Evolutionary conservation across 1,140 invertebrate species (phyloP).

Genomic region (Zaprionus africanus): DNA sequence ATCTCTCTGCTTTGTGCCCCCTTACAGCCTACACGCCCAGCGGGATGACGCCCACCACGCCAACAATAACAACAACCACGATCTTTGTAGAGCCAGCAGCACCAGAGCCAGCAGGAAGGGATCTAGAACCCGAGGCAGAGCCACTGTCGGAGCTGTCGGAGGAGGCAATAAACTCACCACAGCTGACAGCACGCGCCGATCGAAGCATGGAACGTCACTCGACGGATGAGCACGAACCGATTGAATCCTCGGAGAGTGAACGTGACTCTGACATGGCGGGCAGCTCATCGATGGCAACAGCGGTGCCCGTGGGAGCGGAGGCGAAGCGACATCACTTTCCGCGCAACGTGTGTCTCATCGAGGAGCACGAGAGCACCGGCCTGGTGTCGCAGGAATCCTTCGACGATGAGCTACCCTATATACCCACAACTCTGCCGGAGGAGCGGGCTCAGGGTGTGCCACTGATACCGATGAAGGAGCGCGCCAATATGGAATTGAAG

Average conservation of each 20-base stretch:
- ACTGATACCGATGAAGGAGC: conserved; percentile 91
- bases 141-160: conserved; percentile 24
- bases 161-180: not conserved
- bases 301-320: conserved; percentile 74
- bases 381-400: conserved; percentile 93
- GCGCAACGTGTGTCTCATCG: conserved; percentile 83
- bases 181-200: not conserved
- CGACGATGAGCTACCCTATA: conserved; percentile 94
- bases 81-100: not conserved
- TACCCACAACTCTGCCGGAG: conserved; percentile 92
- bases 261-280: conserved; percentile 87
- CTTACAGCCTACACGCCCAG: conserved; percentile 38
- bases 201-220: conserved; percentile 43
- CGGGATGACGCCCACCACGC: conserved; percentile 51
- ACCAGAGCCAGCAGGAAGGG: not conserved
- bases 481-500: conserved; percentile 88
- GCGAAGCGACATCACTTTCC: conserved; percentile 70
- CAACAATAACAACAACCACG: conserved; percentile 41
- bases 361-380: conserved; percentile 89
- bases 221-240: conserved; percentile 86
- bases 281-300: conserved; percentile 66
- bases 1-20: not conserved
- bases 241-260: conserved; percentile 92
- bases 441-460: conserved; percentile 92
- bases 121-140: conserved; percentile 11